These are phyloP conservation scores for Tiliacea aurago DNA, from an alignment of 2,888 invertebrate species.

Conservation along the genomic window DNA sequence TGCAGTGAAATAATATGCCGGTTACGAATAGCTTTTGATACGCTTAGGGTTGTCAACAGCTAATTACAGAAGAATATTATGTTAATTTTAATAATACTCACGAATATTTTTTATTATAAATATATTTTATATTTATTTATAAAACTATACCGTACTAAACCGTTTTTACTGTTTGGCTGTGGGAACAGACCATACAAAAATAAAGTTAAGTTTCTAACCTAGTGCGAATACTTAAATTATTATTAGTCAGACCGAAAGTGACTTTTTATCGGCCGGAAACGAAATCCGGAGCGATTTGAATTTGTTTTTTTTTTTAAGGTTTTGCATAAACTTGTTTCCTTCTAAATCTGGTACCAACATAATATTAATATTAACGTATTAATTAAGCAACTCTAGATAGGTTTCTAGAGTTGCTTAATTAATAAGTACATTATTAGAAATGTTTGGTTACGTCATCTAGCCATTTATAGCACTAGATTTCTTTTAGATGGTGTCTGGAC, in stretches of 20 bases:
- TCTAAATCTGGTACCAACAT: no score
- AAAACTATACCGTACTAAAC: neutral
- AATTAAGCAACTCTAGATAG: neutral
- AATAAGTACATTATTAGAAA: neutral
- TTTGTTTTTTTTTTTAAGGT: neutral
- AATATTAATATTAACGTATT: neutral
- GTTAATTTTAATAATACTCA: slow-evolving; percentile 17
- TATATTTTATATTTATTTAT: neutral
- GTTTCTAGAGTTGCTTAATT: neutral
- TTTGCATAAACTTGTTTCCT: neutral
- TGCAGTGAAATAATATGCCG: slow-evolving; percentile 62
- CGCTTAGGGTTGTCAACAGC: slow-evolving; percentile 53
- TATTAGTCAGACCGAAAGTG: neutral
- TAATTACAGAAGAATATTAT: slow-evolving; percentile 17
- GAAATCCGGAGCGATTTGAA: neutral
- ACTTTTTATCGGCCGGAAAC: neutral
- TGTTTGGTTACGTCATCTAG: neutral
- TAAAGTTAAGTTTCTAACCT: neutral
- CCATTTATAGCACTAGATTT: neutral
- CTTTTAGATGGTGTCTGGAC: neutral
- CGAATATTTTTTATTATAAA: neutral
- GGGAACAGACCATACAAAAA: neutral
- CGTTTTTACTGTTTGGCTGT: neutral
- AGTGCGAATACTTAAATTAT: neutral
- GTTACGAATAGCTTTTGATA: slow-evolving; percentile 63